Evolutionary conservation across 2,888 invertebrate species (phyloP).

Genomic region (Eupithecia dodoneata): DNA sequence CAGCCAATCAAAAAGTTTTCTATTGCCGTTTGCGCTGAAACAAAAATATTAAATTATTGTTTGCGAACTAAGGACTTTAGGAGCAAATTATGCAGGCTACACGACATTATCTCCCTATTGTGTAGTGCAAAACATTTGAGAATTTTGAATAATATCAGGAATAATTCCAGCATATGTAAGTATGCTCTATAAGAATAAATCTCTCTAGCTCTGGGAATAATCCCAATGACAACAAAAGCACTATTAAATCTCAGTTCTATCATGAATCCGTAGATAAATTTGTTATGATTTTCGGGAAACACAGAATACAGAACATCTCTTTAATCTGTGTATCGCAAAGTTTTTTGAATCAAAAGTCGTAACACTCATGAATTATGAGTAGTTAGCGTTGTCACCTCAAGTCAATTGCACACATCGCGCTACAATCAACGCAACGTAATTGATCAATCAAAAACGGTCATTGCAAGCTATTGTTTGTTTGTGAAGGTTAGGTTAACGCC

Average conservation of each 20-base stretch:
- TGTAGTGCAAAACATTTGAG: not conserved
- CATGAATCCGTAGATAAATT: no score
- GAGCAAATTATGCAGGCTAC: not conserved
- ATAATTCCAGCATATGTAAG: no score
- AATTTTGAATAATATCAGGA: no score
- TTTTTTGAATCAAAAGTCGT: not conserved
- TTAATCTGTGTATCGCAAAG: not conserved
- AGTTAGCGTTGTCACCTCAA: not conserved
- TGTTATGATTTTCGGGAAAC: no score
- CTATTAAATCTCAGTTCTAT: no score
- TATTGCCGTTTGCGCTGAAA: conserved; percentile 90
- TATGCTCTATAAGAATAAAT: no score
- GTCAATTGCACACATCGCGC: not conserved
- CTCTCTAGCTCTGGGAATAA: no score
- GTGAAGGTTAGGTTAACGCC: not conserved
- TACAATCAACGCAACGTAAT: not conserved
- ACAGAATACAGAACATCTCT: no score
- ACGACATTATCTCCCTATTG: not conserved
- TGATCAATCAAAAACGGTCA: conserved; percentile 11
- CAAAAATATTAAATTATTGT: conserved; percentile 39
- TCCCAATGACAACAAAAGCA: no score
- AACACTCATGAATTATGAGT: not conserved
- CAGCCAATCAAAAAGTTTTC: conserved; percentile 88
- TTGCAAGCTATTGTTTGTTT: not conserved
- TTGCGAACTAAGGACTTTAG: not conserved